These are phyloP conservation scores for Crossocerus cetratus DNA, from an alignment of 2,888 invertebrate species.

Conservation along the genomic window DNA sequence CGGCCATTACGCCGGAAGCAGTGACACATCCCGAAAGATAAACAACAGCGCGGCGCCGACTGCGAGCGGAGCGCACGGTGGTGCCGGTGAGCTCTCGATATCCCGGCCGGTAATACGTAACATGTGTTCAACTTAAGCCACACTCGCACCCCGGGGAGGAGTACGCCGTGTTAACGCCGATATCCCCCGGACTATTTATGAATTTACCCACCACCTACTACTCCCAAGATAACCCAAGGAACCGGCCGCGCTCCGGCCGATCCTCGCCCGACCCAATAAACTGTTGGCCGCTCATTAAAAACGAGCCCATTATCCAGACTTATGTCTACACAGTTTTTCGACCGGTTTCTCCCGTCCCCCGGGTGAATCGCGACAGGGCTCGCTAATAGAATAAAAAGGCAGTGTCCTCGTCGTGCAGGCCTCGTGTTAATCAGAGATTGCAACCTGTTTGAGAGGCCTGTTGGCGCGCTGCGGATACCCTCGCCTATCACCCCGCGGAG, in stretches of 20 bases:
- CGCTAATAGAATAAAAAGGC: background rate
- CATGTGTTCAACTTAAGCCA: slow-evolving; percentile 55
- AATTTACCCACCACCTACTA: slow-evolving; percentile 30
- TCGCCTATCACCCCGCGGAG: slow-evolving; percentile 9
- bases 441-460: too few species aligned
- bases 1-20: slow-evolving; percentile 48
- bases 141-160: slow-evolving; percentile 47
- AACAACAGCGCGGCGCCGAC: slow-evolving; percentile 55
- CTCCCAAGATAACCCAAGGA: background rate
- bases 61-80: background rate
- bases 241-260: background rate
- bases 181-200: slow-evolving; percentile 36
- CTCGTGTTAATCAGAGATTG: background rate
- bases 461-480: background rate
- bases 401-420: background rate
- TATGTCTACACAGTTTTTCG: background rate
- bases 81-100: slow-evolving; percentile 40
- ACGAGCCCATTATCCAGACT: background rate
- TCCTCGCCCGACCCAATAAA: background rate
- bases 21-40: slow-evolving; percentile 53
- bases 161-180: slow-evolving; percentile 46
- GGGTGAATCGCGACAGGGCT: background rate
- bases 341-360: background rate
- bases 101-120: slow-evolving; percentile 52
- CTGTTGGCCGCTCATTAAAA: background rate